Base-by-base conservation (phyloP, 2,888 invertebrate genomes). In the Monopis laevigella region DNA sequence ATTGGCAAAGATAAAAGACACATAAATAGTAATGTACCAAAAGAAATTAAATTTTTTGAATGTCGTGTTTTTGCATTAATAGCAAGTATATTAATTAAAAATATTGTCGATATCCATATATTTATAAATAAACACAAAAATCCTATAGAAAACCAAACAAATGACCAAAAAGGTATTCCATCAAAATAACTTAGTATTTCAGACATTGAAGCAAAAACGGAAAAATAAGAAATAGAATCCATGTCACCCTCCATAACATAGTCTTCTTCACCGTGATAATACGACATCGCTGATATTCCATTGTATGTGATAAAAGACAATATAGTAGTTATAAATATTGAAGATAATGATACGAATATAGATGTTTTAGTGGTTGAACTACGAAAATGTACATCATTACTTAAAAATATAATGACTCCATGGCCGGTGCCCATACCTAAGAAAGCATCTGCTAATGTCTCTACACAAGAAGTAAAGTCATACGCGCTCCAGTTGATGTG, bases 321-420 rank as follows among this genome's bases (percentile, higher is more conserved):
- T 45, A 66, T 51, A 8, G 64, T 27, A 21, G 61, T 54, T 17
- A 62, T 41, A 43, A 65, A 60, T 29, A 61, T 40, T 7, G 70
- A 56, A 49, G 63, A 59, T 40, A 70, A 51, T 17, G 67, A 48
- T 2, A 56, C 49, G n/a, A 61, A 57, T 42, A 75, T 59, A 13
- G 73, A 55, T 19, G 69, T 69, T 67, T 73, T 77, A 12, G 65
- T 69, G 2, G 74, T 69, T 18, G 73, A 72, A 49, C 77, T 75
- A 8, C 78, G 67, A 46, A 78, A 77, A 1, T 66, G 50, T 7
- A 59, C 61, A 36, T 71, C 66, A 1, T 55, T 55, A 6, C 72
- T 60, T 42, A 77, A 50, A 53, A 58, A 68, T 8, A 59, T 45
- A 34, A 72, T 54, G 14, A 78, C 59, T 8, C 74, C 75, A 43